Evolutionary conservation across 2,113 vertebrate genomes (phyloP), one percentile per base, ranked within the genome.

Genomic region (Thryonomys swinderianus): DNA sequence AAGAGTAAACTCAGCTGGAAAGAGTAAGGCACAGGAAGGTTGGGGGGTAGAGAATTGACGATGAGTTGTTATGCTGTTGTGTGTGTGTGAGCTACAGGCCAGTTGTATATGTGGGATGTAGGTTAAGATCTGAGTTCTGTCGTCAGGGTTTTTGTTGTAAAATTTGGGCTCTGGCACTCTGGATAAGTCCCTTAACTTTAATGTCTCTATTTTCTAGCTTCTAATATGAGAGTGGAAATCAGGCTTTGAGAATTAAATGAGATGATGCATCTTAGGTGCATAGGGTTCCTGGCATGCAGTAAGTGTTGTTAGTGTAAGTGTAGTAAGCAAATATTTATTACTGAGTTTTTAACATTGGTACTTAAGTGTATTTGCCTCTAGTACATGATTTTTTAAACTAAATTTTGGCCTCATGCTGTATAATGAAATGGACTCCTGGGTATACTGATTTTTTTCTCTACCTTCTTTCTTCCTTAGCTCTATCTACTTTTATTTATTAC

Each of bases 201-300:
- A 0, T 88, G 27, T 12, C 45, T 93, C 55, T 40, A 14, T 95
- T 95, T 86, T 7, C 30, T n/a, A 16, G 13, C 62, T 59, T 48
- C 85, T 74, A 32, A 89, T 76, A 76, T 85, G 84, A 10, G 20
- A 93, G 6, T 92, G 59, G 71, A 57, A 62, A 85, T 57, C n/a
- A 91, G 48, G 23, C 88, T 86, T 86, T 92, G 66, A 92, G 74
- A 85, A 69, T 94, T 89, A 89, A 91, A 69, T 85, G 64, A 87
- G 48, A 42, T 55, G 71, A 81, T 69, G 21, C 20, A 45, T 34
- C 23, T 64, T 94, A 82, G 80, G 21, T 51, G 7, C 85, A 94
- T 82, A 84, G 83, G 84, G 67, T 90, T 86, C 21, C 13, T 79
- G 78, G 21, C 17, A 10, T 90, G 64, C 1, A 89, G 14, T 94